Base-by-base conservation (phyloP, 2,888 invertebrate species). In the Venusia cambrica region DNA sequence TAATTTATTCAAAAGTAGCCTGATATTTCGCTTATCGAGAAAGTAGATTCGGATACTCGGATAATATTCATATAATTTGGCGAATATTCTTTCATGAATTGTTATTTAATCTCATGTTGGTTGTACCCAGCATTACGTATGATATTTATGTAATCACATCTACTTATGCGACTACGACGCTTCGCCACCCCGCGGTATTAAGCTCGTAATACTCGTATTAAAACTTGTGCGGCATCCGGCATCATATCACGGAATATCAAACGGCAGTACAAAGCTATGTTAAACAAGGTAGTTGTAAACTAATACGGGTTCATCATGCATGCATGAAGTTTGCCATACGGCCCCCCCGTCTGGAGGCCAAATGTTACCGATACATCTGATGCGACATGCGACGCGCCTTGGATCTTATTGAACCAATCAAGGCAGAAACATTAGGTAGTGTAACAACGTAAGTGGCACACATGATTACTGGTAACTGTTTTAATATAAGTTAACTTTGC, bases 281-380 rank as follows among this genome's bases (percentile, higher is more conserved):
- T 59, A 67, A 70, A 62, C 62, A 62, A 68, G 63, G 48, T 48
- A 66, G 64, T 64, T 62, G 54, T 43, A 53, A 73, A 76, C 76
- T 79, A 76, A 76, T 77, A 73, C 63, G 51, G 57, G 57, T 62
- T 76, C 74, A 80, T 81, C 69, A 62, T 53, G 68, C 66, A 78
- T 76, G 78, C 78, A 73, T 68, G 69, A 76, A 80, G 70, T 76
- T 68, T 37, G 47, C 38, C 50, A 53, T 41, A 46, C 42, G 40
- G 38, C 9, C 14, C 2, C 19, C 9, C 8, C 27, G 33, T 38
- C 18, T 34, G 30, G 35, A 37, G 29, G 42, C 48, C 42, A 45
- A 51, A 48, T 51, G 50, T 48, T 45, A 38, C 45, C 44, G 14
- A 36, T 43, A 41, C 45, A 47, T 41, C 45, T 35, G 38, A 51